Evolutionary conservation across 2,888 invertebrate genomes (phyloP), one percentile per base, ranked within the genome.

Genomic region (Liopterus haemorrhoidalis): DNA sequence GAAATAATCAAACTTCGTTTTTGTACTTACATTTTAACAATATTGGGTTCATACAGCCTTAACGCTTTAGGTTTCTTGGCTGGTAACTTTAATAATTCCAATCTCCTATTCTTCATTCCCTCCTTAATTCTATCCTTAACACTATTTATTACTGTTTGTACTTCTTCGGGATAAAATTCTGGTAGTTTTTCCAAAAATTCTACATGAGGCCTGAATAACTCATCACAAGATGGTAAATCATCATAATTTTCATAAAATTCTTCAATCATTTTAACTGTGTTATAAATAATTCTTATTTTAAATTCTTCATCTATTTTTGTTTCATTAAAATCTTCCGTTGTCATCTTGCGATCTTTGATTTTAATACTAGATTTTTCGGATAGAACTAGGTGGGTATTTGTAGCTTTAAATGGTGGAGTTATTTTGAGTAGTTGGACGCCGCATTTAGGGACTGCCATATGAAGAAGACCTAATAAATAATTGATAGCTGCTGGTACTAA

Each of bases 41-140:
- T 78, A 58, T 83, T 81, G 0, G 94, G 94, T 64, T 94, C 93
- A 59, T 89, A 85, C 37, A 91, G 65, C 57, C 85, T 81, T 52
- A 94, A 68, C 1, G 85, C 80, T 65, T 88, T 90, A 0, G 90
- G 90, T 60, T 78, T 83, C 51, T 80, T 80, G 54, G 79, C 81
- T 32, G 79, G 78, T 47, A 74, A 62, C 8, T 74, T 61, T 44
- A 84, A 56, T 28, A 74, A 76, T 9, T 74, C 70, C 48, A 80
- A 69, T 19, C 74, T 75, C 50, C 76, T 77, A 4, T 74, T 67
- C 33, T 69, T 71, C 41, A 78, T 68, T 9, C 58, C 60, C 33
- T 72, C 65, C 49, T 71, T 68, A 59, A 82, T 71, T 35, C 71
- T 68, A 35, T 70, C 64, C 2, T 66, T 43, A 5, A 75, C 59